Conservation (phyloP, 2,888 invertebrate species). For the Phalera bucephala region DNA sequence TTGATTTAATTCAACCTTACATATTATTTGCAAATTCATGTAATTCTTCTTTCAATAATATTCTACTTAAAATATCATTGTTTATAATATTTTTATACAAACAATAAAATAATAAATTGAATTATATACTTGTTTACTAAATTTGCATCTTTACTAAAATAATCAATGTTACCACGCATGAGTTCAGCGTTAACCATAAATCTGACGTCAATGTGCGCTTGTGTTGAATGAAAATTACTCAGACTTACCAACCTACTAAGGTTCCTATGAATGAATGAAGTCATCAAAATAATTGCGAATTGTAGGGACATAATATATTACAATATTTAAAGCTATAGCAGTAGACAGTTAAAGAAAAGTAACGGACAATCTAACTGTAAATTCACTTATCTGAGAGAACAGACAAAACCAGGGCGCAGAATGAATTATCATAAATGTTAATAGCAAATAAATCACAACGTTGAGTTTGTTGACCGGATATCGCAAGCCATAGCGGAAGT, state of each 20-base stretch:
- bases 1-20: too few relatives aligned
- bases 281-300: neutral
- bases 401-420: neutral
- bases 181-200: neutral
- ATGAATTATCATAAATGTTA: neutral
- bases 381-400: neutral
- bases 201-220: neutral
- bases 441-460: constrained; percentile 21
- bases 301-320: neutral
- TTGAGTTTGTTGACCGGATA: constrained; percentile 50
- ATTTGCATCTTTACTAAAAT: too few relatives aligned
- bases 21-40: too few relatives aligned
- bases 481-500: constrained; percentile 53
- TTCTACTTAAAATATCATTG: too few relatives aligned
- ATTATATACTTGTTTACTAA: too few relatives aligned
- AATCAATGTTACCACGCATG: neutral
- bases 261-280: too few relatives aligned
- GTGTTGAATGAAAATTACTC: constrained; percentile 2
- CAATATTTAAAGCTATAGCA: too few relatives aligned
- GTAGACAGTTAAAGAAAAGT: neutral
- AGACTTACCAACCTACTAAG: too few relatives aligned
- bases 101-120: too few relatives aligned
- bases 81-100: too few relatives aligned
- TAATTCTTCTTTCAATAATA: too few relatives aligned
- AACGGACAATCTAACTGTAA: neutral